Evolutionary conservation across 2,888 invertebrate species (phyloP).

Genomic region (Panopea generosa): DNA sequence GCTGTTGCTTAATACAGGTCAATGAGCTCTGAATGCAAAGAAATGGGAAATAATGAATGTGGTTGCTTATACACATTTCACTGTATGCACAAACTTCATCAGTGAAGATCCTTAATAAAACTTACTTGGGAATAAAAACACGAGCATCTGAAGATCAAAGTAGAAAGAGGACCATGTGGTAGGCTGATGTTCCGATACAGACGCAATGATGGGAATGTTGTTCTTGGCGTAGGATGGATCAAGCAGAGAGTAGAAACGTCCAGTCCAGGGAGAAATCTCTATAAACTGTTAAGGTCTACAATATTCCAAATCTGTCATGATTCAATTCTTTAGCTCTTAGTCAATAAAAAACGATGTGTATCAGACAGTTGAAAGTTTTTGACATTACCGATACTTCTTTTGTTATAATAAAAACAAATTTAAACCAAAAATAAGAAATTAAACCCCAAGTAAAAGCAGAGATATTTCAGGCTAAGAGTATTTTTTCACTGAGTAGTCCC

Average conservation of each 20-base stretch:
- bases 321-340: too few relatives aligned
- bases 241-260: constrained; percentile 97
- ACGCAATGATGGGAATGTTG: constrained; percentile 99
- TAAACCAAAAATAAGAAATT: too few relatives aligned
- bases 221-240: constrained; percentile 99
- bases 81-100: not conserved
- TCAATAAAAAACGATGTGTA: too few relatives aligned
- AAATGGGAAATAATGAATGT: not conserved
- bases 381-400: too few relatives aligned
- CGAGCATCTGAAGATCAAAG: constrained; percentile 97
- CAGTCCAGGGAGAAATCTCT: constrained; percentile 99
- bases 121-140: constrained; percentile 93
- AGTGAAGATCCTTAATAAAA: too few relatives aligned
- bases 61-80: not conserved
- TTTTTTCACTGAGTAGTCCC: too few relatives aligned
- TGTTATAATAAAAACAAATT: too few relatives aligned
- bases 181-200: constrained; percentile 99
- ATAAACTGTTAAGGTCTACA: constrained; percentile 81
- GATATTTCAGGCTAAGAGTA: too few relatives aligned
- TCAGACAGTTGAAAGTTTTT: too few relatives aligned
- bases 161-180: constrained; percentile 99
- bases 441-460: too few relatives aligned
- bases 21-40: not conserved
- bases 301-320: too few relatives aligned
- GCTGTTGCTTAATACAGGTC: too few relatives aligned